These are phyloP conservation scores for Andrena cerasifolii DNA, from an alignment of 1,140 invertebrate species.

Conservation along the genomic window DNA sequence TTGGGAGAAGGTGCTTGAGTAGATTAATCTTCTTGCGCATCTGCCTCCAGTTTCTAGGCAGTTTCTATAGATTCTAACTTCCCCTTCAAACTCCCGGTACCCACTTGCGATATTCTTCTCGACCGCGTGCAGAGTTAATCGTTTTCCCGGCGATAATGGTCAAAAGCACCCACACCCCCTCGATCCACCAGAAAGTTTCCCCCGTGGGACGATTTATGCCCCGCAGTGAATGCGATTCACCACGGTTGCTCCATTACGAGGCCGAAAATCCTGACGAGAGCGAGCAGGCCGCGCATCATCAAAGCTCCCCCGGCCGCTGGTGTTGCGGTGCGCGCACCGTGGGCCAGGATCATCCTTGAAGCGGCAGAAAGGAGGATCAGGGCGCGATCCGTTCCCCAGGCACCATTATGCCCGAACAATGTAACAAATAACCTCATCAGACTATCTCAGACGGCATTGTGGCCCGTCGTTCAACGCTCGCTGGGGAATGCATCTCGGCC, in stretches of 20 bases:
- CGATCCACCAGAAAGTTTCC: not conserved
- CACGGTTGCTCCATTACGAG: constrained; percentile 25
- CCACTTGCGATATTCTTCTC: too few relatives aligned
- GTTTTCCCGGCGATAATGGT: too few relatives aligned
- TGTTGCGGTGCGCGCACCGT: not conserved
- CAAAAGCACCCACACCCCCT: not conserved
- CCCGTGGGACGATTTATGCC: constrained; percentile 19
- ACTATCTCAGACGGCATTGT: constrained; percentile 71
- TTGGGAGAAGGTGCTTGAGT: too few relatives aligned
- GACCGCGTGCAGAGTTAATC: too few relatives aligned
- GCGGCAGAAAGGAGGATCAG: constrained; percentile 59
- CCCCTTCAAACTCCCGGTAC: too few relatives aligned
- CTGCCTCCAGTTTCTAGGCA: too few relatives aligned
- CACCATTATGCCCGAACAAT: constrained; percentile 73
- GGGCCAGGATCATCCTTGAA: constrained; percentile 46
- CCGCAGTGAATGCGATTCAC: constrained; percentile 30
- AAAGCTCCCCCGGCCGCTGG: constrained; percentile 38
- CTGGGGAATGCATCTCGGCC: constrained; percentile 57
- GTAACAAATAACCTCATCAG: constrained; percentile 76
- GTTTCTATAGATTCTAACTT: too few relatives aligned
- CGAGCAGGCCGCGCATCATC: constrained; percentile 37
- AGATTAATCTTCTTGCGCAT: too few relatives aligned
- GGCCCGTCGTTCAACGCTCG: constrained; percentile 59
- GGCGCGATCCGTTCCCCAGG: constrained; percentile 57
- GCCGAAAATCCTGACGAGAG: not conserved